Evolutionary conservation across 2,113 vertebrate species (phyloP).

Genomic region (Pseudorectes ferrugineus): DNA sequence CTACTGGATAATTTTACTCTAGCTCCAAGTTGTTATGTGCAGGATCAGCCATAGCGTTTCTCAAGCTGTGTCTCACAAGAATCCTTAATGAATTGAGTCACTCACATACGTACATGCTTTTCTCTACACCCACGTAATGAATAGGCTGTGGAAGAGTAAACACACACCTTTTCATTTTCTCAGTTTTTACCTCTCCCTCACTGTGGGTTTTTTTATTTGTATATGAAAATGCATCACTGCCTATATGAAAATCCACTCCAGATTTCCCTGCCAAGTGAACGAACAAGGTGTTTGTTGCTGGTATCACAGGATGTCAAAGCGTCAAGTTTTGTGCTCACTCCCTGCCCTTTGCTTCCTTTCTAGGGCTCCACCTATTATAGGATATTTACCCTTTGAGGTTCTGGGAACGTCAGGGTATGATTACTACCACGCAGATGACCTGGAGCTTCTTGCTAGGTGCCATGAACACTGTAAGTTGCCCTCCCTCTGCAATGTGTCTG

Average conservation of each 20-base stretch:
- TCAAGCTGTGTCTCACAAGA: constrained; percentile 22
- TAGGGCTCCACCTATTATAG: constrained; percentile 85
- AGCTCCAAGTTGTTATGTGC: neutral
- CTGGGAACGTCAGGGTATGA: constrained; percentile 87
- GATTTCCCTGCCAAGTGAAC: neutral
- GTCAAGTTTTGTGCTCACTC: neutral
- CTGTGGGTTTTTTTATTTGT: neutral
- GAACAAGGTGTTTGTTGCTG: neutral
- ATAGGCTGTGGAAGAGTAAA: constrained; percentile 30
- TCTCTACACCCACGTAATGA: constrained; percentile 50
- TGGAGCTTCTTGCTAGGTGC: constrained; percentile 87
- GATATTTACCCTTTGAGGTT: constrained; percentile 89
- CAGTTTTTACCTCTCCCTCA: neutral
- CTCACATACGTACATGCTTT: constrained; percentile 5
- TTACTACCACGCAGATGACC: constrained; percentile 89
- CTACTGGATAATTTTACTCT: constrained; percentile 10
- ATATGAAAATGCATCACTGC: neutral
- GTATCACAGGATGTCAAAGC: neutral
- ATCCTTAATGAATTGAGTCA: constrained; percentile 48
- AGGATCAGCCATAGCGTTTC: neutral
- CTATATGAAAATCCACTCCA: neutral
- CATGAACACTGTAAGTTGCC: constrained; percentile 83
- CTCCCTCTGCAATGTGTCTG: neutral
- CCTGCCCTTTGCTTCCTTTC: constrained; percentile 37
- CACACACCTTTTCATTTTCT: constrained; percentile 44